Evolutionary conservation across 2,888 invertebrate species (phyloP), one percentile per base, ranked within the genome.

Genomic region (Quadroppia sp.): DNA sequence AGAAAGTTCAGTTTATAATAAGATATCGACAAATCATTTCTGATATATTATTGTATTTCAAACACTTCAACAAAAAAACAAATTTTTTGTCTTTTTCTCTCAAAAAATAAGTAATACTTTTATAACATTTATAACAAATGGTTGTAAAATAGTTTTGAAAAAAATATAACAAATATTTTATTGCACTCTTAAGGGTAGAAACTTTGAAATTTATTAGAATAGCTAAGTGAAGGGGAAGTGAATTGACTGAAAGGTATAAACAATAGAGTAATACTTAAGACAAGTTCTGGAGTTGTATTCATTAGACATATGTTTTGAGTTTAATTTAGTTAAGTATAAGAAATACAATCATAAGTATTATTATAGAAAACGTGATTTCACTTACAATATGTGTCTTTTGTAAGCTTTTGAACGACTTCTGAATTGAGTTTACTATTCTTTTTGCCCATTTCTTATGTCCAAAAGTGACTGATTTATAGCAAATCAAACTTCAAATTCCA

Each of bases 391-490:
- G 94, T 95, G 80, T 91, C 92, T 78, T 89, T 90, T 79, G 92
- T 94, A 79, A 95, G 88, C 80, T 91, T 88, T 84, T 93, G 92
- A 82, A 95, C 92, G 80, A 94, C 93, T 83, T 94, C 94, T 84
- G 92, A 91, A 87, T 93, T 94, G 84, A 95, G 89, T 86, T 95
- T 95, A 75, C 94, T 94, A 82, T 93, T 94, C 85, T 92, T 92
- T 88, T 94, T 94, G 81, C 94, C 94, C 95, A 95, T 95, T 32
- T 9, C 15, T 61, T 25, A 25, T 53, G 53, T 53, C 53, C 15
- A 36, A 36, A 36, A 36, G 36, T 4, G 4, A 36, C 9, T 36
- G 6, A 36, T 7, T n/a, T 36, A 36, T 36, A 36, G 4, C 9
- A 36, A 20, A 53, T 50, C 53, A 53, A 25, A 53, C 25, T 53